Percentiles rank a stretch among this genome's conserved stretches.
These are phyloP conservation scores for Silurus aristotelis DNA, from an alignment of 2,797 vertebrate genomes.

Conservation along the genomic window DNA sequence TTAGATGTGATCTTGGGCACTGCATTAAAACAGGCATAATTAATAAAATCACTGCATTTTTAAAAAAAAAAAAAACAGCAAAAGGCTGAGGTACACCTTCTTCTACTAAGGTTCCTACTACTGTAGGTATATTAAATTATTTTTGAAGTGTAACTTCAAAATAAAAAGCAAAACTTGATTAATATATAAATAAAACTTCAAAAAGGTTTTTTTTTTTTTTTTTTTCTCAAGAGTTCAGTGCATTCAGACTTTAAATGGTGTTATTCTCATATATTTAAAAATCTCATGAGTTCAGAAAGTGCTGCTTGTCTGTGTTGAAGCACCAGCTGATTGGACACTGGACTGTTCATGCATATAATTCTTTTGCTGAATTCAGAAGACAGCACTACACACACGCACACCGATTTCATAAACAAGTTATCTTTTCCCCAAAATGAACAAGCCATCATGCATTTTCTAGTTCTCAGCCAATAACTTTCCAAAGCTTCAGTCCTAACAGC, in stretches of 20 bases:
- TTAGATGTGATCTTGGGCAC: too few relatives aligned
- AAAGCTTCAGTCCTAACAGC: not conserved
- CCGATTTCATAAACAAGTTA: conserved; percentile 26
- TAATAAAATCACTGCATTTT: too few relatives aligned
- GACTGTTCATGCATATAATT: conserved; percentile 16
- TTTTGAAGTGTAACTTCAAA: not conserved
- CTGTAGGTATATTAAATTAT: not conserved
- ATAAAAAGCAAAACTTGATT: not conserved
- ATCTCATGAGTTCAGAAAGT: not conserved
- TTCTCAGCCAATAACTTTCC: not conserved
- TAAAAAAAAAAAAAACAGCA: not conserved
- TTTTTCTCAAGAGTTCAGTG: not conserved
- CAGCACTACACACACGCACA: not conserved
- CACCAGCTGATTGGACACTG: conserved; percentile 28
- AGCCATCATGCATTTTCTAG: conserved; percentile 27
- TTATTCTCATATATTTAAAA: not conserved
- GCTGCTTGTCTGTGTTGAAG: conserved; percentile 19
- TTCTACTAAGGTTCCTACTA: not conserved
- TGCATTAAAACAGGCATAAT: too few relatives aligned
- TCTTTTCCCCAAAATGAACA: conserved; percentile 41
- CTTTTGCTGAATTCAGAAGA: conserved; percentile 31
- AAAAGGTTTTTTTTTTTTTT: not conserved
- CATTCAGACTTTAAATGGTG: not conserved
- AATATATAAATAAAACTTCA: not conserved
- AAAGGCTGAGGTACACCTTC: not conserved